These are phyloP conservation scores for Sebastes trivittatus DNA, from an alignment of 2,797 vertebrate species.

Conservation along the genomic window DNA sequence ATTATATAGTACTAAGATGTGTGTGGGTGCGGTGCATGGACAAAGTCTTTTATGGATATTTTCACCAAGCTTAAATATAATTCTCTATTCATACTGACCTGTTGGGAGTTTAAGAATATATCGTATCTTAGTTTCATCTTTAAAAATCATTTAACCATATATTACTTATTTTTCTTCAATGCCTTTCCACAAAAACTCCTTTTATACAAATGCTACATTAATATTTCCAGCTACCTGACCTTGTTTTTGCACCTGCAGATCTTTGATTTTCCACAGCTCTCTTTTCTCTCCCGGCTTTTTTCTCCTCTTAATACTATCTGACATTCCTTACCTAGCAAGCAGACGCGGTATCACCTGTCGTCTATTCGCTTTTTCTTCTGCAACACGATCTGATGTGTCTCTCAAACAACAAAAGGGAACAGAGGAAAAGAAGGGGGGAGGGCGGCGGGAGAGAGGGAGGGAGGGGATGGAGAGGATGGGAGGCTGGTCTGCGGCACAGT, in stretches of 20 bases:
- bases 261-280: constrained; percentile 16
- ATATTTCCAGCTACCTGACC: neutral
- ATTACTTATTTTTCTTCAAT: neutral
- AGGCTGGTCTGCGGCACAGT: constrained; percentile 36
- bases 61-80: neutral
- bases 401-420: constrained; percentile 73
- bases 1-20: neutral
- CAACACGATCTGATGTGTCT: constrained; percentile 75
- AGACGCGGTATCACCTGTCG: constrained; percentile 59
- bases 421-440: constrained; percentile 10
- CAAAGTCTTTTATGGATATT: neutral
- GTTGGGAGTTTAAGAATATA: neutral
- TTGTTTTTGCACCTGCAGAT: constrained; percentile 6
- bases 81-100: neutral
- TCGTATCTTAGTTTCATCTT: neutral
- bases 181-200: neutral
- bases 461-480: constrained; percentile 25
- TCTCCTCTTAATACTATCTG: constrained; percentile 49
- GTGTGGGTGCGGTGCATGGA: neutral
- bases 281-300: constrained; percentile 14
- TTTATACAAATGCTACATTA: neutral
- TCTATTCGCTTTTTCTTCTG: constrained; percentile 57
- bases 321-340: constrained; percentile 63
- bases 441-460: constrained; percentile 2
- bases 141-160: neutral